These are phyloP conservation scores for Caenorhabditis imperialis DNA, from an alignment of 2,888 invertebrate genomes.

Conservation along the genomic window DNA sequence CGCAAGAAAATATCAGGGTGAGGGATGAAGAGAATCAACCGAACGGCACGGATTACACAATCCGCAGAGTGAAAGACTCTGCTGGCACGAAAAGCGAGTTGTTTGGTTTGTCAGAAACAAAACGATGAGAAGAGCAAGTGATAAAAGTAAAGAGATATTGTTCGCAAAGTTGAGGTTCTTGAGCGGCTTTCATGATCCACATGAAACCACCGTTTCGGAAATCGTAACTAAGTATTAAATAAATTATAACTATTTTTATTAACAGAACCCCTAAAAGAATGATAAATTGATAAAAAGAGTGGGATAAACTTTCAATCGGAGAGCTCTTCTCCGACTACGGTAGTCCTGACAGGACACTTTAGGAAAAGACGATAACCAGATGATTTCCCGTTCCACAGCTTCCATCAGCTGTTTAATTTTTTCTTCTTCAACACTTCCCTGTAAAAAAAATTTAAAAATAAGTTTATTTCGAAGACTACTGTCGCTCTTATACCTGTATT, in stretches of 20 bases:
- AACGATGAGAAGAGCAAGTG: background rate
- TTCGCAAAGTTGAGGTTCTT: too few species aligned
- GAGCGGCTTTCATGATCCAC: too few species aligned
- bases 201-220: too few species aligned
- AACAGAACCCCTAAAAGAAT: slow-evolving; percentile 18
- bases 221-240: too few species aligned
- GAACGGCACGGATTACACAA: slow-evolving; percentile 10
- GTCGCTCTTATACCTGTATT: slow-evolving; percentile 26
- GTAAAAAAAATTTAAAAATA: slow-evolving; percentile 7
- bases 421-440: slow-evolving; percentile 36
- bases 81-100: too few species aligned
- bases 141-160: too few species aligned
- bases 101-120: too few species aligned
- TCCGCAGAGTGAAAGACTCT: background rate
- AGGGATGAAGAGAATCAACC: background rate
- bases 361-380: slow-evolving; percentile 45
- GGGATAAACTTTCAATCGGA: slow-evolving; percentile 40
- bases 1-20: background rate
- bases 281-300: slow-evolving; percentile 48
- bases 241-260: background rate
- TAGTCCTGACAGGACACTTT: slow-evolving; percentile 33
- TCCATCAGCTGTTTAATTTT: slow-evolving; percentile 27
- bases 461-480: too few species aligned
- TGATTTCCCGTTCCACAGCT: slow-evolving; percentile 23
- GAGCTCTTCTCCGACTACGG: slow-evolving; percentile 10